phyloP scores from a whole-genome alignment of 2,888 invertebrate genomes.

The Limulus polyphemus region DNA sequence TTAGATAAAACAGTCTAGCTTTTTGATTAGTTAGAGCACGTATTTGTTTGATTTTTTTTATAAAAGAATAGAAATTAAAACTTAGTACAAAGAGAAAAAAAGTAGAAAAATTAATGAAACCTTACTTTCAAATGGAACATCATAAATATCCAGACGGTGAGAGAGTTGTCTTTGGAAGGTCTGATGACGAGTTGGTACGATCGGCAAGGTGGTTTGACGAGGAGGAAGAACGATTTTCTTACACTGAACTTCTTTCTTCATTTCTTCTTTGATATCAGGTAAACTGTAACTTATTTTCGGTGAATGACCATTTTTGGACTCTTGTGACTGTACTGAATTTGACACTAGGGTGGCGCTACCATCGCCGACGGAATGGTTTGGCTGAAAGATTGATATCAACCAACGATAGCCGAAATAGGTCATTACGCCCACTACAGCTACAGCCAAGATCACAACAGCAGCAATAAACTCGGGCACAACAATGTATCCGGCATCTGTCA shows the following conservation, averaged over 20 bases:
- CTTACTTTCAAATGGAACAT: slow-evolving; percentile 50
- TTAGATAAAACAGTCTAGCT: no score
- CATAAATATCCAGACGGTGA: slow-evolving; percentile 55
- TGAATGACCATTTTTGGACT: slow-evolving; percentile 7
- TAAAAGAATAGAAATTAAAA: no score
- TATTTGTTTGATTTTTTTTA: no score
- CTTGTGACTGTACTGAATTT: neutral
- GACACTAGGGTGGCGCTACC: no score
- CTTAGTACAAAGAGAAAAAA: no score
- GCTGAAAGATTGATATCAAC: slow-evolving; percentile 15
- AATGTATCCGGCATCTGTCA: no score
- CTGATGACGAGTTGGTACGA: slow-evolving; percentile 65
- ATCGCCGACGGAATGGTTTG: neutral
- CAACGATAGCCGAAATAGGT: slow-evolving; percentile 22
- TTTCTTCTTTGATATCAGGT: slow-evolving; percentile 63
- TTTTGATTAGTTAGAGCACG: no score
- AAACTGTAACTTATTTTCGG: slow-evolving; percentile 54
- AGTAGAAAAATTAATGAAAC: neutral
- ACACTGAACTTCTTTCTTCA: slow-evolving; percentile 32
- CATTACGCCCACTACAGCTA: slow-evolving; percentile 17
- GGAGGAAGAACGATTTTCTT: slow-evolving; percentile 33
- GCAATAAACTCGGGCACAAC: neutral
- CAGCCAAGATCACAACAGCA: neutral
- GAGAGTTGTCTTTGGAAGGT: slow-evolving; percentile 68
- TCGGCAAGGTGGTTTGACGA: slow-evolving; percentile 66